These are phyloP conservation scores for Nylanderia fulva DNA, from an alignment of 1,140 invertebrate genomes.

Conservation along the genomic window DNA sequence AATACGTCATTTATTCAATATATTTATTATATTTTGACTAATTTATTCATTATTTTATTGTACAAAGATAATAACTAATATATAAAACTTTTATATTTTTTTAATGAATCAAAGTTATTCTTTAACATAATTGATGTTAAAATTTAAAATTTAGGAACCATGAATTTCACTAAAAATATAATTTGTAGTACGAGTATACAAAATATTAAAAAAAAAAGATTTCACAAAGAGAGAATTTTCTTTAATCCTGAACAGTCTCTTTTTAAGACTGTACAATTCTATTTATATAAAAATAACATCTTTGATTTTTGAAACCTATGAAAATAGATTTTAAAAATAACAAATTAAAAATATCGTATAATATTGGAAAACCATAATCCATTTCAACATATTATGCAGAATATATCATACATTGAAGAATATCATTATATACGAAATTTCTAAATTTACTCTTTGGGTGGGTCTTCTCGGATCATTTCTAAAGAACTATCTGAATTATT, in stretches of 20 bases:
- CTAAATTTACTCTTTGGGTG: slow-evolving; percentile 81
- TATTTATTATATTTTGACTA: slow-evolving; percentile 7
- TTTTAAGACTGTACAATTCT: neutral
- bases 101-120: neutral
- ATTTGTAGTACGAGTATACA: neutral
- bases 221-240: neutral
- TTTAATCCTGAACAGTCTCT: neutral
- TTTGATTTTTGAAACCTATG: too few species aligned
- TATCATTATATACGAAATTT: slow-evolving; percentile 41
- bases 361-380: slow-evolving; percentile 13
- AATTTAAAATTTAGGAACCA: slow-evolving; percentile 31
- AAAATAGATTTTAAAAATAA: too few species aligned
- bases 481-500: slow-evolving; percentile 85
- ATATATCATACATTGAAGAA: slow-evolving; percentile 57
- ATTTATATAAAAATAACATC: slow-evolving; percentile 39
- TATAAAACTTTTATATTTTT: neutral
- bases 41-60: slow-evolving; percentile 2
- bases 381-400: slow-evolving; percentile 54
- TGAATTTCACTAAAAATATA: slow-evolving; percentile 1
- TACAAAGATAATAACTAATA: neutral
- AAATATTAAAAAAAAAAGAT: neutral
- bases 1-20: slow-evolving; percentile 29
- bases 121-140: slow-evolving; percentile 19
- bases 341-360: neutral
- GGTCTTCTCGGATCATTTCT: slow-evolving; percentile 85